These are phyloP conservation scores for Charadrius vociferus DNA, from an alignment of 2,113 vertebrate species.

Conservation along the genomic window DNA sequence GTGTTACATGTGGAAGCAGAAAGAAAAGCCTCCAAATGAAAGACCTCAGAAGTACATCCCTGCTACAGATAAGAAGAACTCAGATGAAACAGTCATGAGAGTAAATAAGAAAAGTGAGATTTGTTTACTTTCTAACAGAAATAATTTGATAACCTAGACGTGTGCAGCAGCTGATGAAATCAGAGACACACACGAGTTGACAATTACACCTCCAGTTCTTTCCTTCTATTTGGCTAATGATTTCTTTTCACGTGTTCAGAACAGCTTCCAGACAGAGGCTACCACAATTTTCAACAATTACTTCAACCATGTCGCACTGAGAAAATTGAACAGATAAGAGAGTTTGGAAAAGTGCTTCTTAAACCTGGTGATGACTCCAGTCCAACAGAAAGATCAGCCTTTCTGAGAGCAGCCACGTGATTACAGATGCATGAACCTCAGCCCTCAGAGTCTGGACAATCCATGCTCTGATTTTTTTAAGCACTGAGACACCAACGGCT, in stretches of 20 bases:
- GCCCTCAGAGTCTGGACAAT: background rate
- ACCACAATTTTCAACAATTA: background rate
- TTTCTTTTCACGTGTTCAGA: conserved; percentile 11
- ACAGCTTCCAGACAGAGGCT: background rate
- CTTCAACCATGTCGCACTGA: background rate
- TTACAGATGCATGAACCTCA: rapidly evolving
- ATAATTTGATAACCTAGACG: conserved; percentile 4
- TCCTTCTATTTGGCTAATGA: conserved; percentile 4
- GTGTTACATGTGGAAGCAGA: background rate
- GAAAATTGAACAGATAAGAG: conserved; percentile 1
- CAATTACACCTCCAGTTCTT: conserved; percentile 6
- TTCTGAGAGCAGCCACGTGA: background rate
- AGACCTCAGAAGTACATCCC: background rate
- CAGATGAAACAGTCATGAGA: background rate
- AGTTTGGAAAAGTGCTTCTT: background rate
- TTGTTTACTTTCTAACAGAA: conserved; percentile 40
- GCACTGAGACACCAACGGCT: background rate
- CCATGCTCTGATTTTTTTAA: background rate
- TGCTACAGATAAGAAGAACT: conserved; percentile 8
- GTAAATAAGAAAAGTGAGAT: background rate
- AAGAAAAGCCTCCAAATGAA: background rate
- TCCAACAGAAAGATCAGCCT: background rate
- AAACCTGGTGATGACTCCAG: background rate
- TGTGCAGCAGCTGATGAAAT: conserved; percentile 26
- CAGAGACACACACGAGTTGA: background rate